Evolutionary conservation across 1,140 invertebrate species (phyloP).

Genomic region (Drosophila orena): DNA sequence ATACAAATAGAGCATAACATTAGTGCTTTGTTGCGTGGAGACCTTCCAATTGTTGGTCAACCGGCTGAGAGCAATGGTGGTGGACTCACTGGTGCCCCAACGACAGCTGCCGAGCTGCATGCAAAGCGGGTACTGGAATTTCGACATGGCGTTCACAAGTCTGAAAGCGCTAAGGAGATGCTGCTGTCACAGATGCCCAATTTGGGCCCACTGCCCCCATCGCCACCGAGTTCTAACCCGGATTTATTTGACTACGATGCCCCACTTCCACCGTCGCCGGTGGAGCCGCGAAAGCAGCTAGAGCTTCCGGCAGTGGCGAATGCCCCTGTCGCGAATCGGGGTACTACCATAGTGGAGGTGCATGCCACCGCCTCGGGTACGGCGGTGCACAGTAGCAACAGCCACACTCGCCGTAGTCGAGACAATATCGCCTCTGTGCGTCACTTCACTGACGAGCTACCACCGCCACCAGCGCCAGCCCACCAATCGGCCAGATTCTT

Average conservation of each 20-base stretch:
- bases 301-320: slow-evolving; percentile 89
- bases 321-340: slow-evolving; percentile 44
- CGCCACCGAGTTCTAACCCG: slow-evolving; percentile 78
- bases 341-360: slow-evolving; percentile 71
- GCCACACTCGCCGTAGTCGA: slow-evolving; percentile 66
- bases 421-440: slow-evolving; percentile 72
- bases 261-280: slow-evolving; percentile 92
- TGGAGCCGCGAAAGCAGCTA: slow-evolving; percentile 60
- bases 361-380: slow-evolving; percentile 72
- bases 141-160: slow-evolving; percentile 88
- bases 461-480: slow-evolving; percentile 66
- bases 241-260: slow-evolving; percentile 86
- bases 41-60: slow-evolving; percentile 84
- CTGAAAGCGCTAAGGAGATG: slow-evolving; percentile 89
- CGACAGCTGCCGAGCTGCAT: slow-evolving; percentile 62
- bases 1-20: slow-evolving; percentile 88
- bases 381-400: slow-evolving; percentile 63
- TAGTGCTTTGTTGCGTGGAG: slow-evolving; percentile 87
- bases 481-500: slow-evolving; percentile 49
- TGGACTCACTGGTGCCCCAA: slow-evolving; percentile 10
- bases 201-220: slow-evolving; percentile 84
- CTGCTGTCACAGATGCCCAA: slow-evolving; percentile 85
- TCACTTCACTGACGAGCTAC: slow-evolving; percentile 74
- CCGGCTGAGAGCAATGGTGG: slow-evolving; percentile 28
- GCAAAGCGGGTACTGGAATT: slow-evolving; percentile 80